phyloP scores from a whole-genome alignment of 2,113 vertebrate genomes.

The Scomber scombrus region DNA sequence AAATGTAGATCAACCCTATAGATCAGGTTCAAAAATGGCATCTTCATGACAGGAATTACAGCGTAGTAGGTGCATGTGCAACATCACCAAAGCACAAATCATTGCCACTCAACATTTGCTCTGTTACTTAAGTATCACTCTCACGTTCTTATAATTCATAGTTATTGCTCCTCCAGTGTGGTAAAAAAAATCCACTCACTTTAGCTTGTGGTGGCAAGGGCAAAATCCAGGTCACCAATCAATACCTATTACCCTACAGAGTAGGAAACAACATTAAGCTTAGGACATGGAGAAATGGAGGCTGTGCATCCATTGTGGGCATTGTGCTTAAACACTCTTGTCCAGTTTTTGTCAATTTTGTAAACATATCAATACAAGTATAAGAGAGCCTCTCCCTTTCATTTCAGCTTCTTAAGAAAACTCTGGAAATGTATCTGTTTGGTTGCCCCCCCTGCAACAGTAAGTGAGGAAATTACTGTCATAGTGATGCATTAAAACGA shows the following conservation, averaged over 20 bases:
- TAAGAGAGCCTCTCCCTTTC: background rate
- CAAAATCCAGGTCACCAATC: slow-evolving; percentile 73
- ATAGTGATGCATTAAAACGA: background rate
- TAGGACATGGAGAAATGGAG: slow-evolving; percentile 24
- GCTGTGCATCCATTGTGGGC: slow-evolving; percentile 25
- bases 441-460: no score
- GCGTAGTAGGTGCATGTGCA: background rate
- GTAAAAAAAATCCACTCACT: slow-evolving; percentile 41
- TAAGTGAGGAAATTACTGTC: background rate
- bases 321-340: background rate
- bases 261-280: slow-evolving; percentile 50
- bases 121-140: slow-evolving; percentile 1
- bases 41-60: background rate
- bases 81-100: background rate
- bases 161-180: slow-evolving; percentile 20
- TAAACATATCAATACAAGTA: background rate
- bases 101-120: background rate
- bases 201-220: slow-evolving; percentile 43
- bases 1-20: background rate
- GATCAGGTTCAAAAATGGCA: background rate
- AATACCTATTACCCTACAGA: slow-evolving; percentile 69
- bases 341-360: background rate
- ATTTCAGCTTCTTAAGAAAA: background rate
- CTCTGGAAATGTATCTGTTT: no score
- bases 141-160: slow-evolving; percentile 27